These are phyloP conservation scores for Neotoma lepida DNA, from an alignment of 2,113 vertebrate genomes.

Conservation along the genomic window DNA sequence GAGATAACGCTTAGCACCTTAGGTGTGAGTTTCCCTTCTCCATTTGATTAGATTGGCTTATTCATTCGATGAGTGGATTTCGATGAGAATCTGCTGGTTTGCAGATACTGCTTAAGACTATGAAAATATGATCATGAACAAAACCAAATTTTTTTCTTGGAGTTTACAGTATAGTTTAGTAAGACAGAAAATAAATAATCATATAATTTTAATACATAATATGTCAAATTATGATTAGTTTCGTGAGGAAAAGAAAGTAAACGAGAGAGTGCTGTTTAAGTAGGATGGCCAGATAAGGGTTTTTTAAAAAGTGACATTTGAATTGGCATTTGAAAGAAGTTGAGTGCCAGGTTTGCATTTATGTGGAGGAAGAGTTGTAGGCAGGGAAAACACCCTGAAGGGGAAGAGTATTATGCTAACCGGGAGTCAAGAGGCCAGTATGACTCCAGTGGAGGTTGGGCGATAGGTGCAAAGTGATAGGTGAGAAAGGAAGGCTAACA, in stretches of 20 bases:
- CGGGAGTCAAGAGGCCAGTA: not conserved
- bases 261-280: not conserved
- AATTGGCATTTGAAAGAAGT: conserved; percentile 33
- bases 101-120: not conserved
- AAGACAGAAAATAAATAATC: conserved; percentile 16
- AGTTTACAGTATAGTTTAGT: not conserved
- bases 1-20: not conserved
- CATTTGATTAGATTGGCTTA: not conserved
- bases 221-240: conserved; percentile 8
- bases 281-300: not conserved
- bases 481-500: not conserved
- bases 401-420: not conserved
- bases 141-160: not conserved
- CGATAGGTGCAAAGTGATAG: not conserved
- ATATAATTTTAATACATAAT: not conserved
- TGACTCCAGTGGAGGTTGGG: not conserved
- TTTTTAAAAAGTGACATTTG: not conserved
- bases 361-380: not conserved
- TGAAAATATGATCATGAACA: not conserved
- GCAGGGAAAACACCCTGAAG: not conserved
- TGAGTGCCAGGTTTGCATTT: not conserved
- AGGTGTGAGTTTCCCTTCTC: not conserved
- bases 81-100: not conserved
- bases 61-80: not conserved
- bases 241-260: conserved; percentile 34